Base-by-base conservation (phyloP, 2,113 vertebrate species). In the Scytalopus superciliaris region DNA sequence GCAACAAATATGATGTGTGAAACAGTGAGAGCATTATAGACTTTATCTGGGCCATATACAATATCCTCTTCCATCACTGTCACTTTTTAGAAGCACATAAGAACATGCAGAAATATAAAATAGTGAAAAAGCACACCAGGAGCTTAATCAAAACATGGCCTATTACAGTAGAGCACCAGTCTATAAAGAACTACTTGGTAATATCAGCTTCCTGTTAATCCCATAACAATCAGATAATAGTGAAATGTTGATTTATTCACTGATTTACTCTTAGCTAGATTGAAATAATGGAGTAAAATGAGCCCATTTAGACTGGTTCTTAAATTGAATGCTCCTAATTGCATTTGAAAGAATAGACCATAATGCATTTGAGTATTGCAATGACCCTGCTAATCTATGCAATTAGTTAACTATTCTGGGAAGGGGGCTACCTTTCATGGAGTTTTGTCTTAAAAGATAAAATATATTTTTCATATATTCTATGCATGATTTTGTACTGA, bases 211-310 rank as follows among this genome's bases (percentile, higher is more conserved):
- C 94, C 90, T 93, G 86, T 93, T 97, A 97, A 96, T 96, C 92
- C 85, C 78, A 45, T 96, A 92, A 97, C 75, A 95, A 79, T 87
- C 88, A 94, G 91, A 89, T 96, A 96, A 96, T 91, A 76, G 89
- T 88, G 83, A 96, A 94, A 96, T 96, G 96, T 96, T 96, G 89
- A 90, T 97, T 97, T 89, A 91, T 97, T 94, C 94, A 88, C 84
- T 95, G 84, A 95, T 95, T 97, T 97, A 92, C 95, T 96, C 89
- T 94, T 95, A 92, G 84, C 68, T 96, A 93, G 85, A 88, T 90
- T 96, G 95, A 85, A 96, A 96, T 96, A 95, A 97, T 96, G 86
- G 96, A 94, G 67, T 95, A 86, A 95, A 97, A 97, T 88, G 84
- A 97, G 93, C 81, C 89, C 69, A 82, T 89, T 97, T 94, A 94